Evolutionary conservation across 2,797 vertebrate species (phyloP).

Genomic region (Etheostoma nigrum): DNA sequence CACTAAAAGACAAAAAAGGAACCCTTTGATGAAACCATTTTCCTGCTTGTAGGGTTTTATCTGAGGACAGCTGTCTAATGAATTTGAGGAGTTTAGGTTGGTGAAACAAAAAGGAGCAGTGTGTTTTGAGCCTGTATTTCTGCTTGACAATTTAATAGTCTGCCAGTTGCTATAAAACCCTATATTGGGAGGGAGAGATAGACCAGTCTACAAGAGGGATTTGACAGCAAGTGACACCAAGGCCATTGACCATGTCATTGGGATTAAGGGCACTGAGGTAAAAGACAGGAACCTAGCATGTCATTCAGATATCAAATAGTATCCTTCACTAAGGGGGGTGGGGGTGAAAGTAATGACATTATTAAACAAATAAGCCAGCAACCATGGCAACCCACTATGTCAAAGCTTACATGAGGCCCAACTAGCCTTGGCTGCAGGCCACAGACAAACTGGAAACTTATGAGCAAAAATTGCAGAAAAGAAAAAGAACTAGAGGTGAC

Average conservation of each 20-base stretch:
- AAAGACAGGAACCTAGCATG: constrained; percentile 37
- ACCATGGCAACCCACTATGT: constrained; percentile 63
- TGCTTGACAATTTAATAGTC: constrained; percentile 6
- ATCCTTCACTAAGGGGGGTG: constrained; percentile 35
- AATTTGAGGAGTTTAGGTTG: background rate
- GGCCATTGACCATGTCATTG: constrained; percentile 48
- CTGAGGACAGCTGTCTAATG: constrained; percentile 20
- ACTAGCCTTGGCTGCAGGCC: constrained; percentile 65
- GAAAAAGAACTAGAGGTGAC: constrained; percentile 48
- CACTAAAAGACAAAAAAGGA: background rate
- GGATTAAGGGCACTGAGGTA: constrained; percentile 32
- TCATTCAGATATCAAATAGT: constrained; percentile 61
- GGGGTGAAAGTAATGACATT: constrained; percentile 44
- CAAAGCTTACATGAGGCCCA: constrained; percentile 59
- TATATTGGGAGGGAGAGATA: constrained; percentile 4
- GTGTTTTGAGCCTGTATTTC: constrained; percentile 28
- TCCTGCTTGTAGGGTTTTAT: background rate
- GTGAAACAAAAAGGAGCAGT: background rate
- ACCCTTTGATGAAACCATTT: constrained; percentile 8
- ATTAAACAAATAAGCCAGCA: constrained; percentile 65
- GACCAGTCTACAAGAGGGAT: constrained; percentile 26
- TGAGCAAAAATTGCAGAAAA: constrained; percentile 62
- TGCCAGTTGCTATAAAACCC: constrained; percentile 25
- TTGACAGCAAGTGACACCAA: constrained; percentile 59
- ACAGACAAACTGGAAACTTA: constrained; percentile 60